Evolutionary conservation across 2,797 vertebrate species (phyloP).

Genomic region (Enteromius anoplus): DNA sequence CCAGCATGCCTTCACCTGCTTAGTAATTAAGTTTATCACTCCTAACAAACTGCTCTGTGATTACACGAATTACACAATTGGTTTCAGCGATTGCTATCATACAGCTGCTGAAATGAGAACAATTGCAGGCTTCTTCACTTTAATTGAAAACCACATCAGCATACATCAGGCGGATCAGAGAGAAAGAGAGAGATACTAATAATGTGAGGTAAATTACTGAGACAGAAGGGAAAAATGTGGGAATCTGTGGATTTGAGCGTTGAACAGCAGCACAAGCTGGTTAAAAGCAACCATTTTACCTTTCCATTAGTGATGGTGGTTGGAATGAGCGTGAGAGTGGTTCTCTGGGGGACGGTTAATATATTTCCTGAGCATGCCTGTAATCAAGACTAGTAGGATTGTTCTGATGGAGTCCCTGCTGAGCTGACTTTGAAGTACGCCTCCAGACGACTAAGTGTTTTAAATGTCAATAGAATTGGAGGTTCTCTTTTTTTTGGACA

Average conservation of each 20-base stretch:
- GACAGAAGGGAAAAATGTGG: neutral
- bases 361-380: slow-evolving; percentile 56
- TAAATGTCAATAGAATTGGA: slow-evolving; percentile 64
- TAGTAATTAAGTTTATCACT: slow-evolving; percentile 64
- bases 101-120: slow-evolving; percentile 58
- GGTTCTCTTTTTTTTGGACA: slow-evolving; percentile 45
- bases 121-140: slow-evolving; percentile 58
- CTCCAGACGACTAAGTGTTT: slow-evolving; percentile 60
- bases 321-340: slow-evolving; percentile 55
- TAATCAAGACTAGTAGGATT: slow-evolving; percentile 63
- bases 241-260: slow-evolving; percentile 3
- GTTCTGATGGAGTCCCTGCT: slow-evolving; percentile 62
- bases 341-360: slow-evolving; percentile 63
- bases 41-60: slow-evolving; percentile 62
- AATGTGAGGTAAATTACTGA: slow-evolving; percentile 26
- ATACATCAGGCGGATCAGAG: slow-evolving; percentile 1
- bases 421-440: slow-evolving; percentile 65
- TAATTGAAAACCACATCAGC: slow-evolving; percentile 59
- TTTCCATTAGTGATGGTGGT: slow-evolving; percentile 40
- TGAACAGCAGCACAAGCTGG: neutral
- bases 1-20: slow-evolving; percentile 51
- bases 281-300: slow-evolving; percentile 40
- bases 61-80: slow-evolving; percentile 65
- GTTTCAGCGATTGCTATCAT: slow-evolving; percentile 63
- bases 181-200: neutral